Evolutionary conservation across 1,140 invertebrate genomes (phyloP), one percentile per base, ranked within the genome.

Genomic region (Heliconius melpomene): DNA sequence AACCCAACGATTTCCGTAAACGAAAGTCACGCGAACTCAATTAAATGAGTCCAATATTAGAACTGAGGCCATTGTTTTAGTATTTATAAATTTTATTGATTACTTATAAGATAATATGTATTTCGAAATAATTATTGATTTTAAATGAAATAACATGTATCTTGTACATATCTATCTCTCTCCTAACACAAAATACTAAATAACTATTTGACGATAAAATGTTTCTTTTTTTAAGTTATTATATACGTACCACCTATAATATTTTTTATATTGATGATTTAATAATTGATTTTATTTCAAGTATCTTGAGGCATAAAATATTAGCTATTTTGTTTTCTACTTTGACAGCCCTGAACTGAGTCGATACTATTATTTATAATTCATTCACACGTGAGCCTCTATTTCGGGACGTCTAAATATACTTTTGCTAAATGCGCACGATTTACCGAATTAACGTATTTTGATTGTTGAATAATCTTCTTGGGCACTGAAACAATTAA

Each of bases 11-110:
- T 84, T 72, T 82, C 78, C 78, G 54, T 72, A 74, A 66, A 66
- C 26, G 16, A 66, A 50, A 75, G 76, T 78, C 80, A 84, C 82
- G 82, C 82, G 70, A 82, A 77, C 72, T 40, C 78, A 72, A 82
- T 77, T 81, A 75, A 81, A 77, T 40, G 26, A 66, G 9, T 66
- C 60, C 23, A 29, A 66, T 66, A 66, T 66, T 66, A 66, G 60
- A 66, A 29, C 23, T 29, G 13, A 66, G 60, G 26, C 13, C 60
- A n/a, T 9, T 2, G 23, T 29, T 66, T 66, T 13, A 16, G 23
- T 66, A 29, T 66, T 66, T 66, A 66, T 66, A 66, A 13, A 26
- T 29, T n/a, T 66, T 66, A 29, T 66, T 11, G 23, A 66, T 66
- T 66, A 66, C n/a, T 7, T 3, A 8, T 29, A 5, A 29, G 23